Base-by-base conservation (phyloP, 1,140 invertebrate species). In the Camponotus vicinus region DNA sequence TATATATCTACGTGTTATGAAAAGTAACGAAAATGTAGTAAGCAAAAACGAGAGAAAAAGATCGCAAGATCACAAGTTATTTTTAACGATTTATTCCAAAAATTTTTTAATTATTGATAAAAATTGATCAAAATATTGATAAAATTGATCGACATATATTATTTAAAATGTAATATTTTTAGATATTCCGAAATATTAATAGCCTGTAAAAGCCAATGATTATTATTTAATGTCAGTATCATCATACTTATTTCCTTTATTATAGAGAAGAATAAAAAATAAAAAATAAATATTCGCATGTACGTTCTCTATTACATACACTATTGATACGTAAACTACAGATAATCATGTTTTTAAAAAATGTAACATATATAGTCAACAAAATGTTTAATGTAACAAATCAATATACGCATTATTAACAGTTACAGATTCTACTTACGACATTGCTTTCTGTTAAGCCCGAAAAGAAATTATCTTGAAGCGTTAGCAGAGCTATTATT, bases 361-460 rank as follows among this genome's bases (percentile, higher is more conserved):
- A 59, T 45, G 27, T n/a, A 5, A 21, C 1, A 21, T 7, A 15
- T 8, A 11, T 78, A 49, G n/a, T 57, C 18, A 45, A 18, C 5
- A 34, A 45, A 78, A 18, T 78, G 18, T 21, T 11, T 76, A 77
- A 78, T 21, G 21, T 69, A 78, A 77, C 15, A 18, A 6, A 70
- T 70, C 8, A 42, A 21, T 27, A 21, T 34, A 42, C 34, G 55
- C 57, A 52, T 6, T 6, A 18, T n/a, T 82, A 42, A 78, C 49
- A 77, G 45, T 78, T 88, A 42, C 86, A 79, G 82, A 69, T 83
- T 73, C 87, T 93, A 93, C 93, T 93, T 93, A 93, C 93, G 77
- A 83, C 91, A 92, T 93, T 21, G 85, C 76, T 82, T 83, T 89
- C 88, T 69, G 77, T 89, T 91, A 92, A 89, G 89, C 85, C 87